Conservation (phyloP, 2,888 invertebrate genomes). For the Heliconius cydno region DNA sequence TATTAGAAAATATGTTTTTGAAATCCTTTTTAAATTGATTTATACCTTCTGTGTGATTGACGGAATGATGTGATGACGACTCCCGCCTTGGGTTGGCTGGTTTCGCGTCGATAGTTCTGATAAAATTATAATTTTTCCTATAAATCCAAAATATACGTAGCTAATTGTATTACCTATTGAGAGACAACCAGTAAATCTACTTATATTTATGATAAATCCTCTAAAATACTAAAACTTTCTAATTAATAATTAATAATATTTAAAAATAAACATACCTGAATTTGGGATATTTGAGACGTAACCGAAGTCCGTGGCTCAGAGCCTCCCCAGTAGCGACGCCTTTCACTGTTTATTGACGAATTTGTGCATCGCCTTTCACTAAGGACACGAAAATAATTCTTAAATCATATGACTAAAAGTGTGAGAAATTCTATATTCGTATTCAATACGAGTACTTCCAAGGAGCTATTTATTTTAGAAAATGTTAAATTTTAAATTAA, state of each 20-base stretch:
- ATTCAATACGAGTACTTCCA: no score
- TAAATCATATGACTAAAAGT: neutral
- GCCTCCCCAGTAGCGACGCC: conserved; percentile 74
- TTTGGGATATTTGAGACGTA: conserved; percentile 75
- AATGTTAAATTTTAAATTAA: no score
- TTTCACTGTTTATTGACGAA: conserved; percentile 75
- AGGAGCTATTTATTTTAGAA: no score
- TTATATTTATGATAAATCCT: neutral
- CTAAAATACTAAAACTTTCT: neutral
- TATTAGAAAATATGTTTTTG: neutral
- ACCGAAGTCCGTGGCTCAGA: conserved; percentile 77
- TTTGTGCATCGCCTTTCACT: conserved; percentile 77
- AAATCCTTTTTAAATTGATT: neutral
- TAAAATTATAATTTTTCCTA: conserved; percentile 6
- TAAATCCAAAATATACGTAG: neutral
- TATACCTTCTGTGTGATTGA: conserved; percentile 92
- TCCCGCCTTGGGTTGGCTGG: conserved; percentile 87
- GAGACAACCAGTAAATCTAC: neutral
- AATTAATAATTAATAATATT: no score
- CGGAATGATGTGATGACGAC: conserved; percentile 95
- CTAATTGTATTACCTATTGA: neutral
- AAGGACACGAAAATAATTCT: neutral
- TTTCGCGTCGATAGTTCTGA: conserved; percentile 79
- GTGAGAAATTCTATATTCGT: no score
- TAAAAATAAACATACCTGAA: conserved; percentile 60